Percentiles rank a stretch among this genome's conserved stretches.
Evolutionary conservation across 1,140 invertebrate species (phyloP).

Genomic region (Augochlora pura): DNA sequence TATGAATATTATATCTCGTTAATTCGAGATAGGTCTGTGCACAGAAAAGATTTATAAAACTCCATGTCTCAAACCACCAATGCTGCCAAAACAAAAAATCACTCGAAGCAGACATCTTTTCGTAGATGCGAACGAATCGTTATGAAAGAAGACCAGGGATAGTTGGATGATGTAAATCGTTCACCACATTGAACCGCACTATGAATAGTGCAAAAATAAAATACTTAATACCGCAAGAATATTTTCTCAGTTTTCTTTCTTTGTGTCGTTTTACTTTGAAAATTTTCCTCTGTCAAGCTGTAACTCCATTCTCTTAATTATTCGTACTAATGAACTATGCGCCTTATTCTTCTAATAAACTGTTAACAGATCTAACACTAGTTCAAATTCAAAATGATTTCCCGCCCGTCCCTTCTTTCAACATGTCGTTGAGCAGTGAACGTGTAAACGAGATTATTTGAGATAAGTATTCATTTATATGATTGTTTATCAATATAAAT

Average conservation of each 20-base stretch:
- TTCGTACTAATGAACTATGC: no score
- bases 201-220: slow-evolving; percentile 28
- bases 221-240: slow-evolving; percentile 4
- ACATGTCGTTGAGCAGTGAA: no score
- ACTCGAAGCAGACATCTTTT: not conserved
- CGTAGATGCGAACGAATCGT: not conserved
- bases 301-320: no score
- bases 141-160: not conserved
- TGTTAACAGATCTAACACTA: not conserved
- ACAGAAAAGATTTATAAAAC: not conserved
- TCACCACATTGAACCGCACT: not conserved
- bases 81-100: slow-evolving; percentile 18
- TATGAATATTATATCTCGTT: not conserved
- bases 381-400: not conserved
- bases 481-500: no score
- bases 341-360: not conserved
- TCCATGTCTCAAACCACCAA: slow-evolving; percentile 10
- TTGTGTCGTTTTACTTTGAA: not conserved
- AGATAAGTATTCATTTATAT: no score
- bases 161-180: not conserved
- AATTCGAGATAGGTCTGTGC: slow-evolving; percentile 30
- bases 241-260: not conserved
- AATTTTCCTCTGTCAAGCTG: not conserved
- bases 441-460: no score
- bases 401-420: not conserved